Conservation (phyloP, 2,113 vertebrate genomes). For the Tricholaema leucomelas region DNA sequence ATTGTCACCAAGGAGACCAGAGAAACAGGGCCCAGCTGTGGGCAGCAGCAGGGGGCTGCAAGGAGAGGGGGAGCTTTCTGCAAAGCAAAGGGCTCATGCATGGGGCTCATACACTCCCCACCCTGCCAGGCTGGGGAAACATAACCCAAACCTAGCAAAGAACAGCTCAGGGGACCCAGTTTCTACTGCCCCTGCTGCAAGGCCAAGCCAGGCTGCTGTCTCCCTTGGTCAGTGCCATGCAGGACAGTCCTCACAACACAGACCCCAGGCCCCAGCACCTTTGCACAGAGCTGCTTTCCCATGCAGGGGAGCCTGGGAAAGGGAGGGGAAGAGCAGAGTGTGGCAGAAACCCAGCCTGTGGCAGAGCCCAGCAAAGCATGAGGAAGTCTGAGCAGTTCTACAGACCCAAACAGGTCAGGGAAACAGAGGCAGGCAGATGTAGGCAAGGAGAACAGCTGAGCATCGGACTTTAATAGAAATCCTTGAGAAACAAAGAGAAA, state of each 20-base stretch:
- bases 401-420: neutral
- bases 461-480: constrained; percentile 41
- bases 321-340: neutral
- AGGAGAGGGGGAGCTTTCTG: neutral
- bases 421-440: neutral
- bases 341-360: neutral
- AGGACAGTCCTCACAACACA: neutral
- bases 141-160: neutral
- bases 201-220: neutral
- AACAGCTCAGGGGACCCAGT: neutral
- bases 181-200: neutral
- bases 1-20: constrained; percentile 59
- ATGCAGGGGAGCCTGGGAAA: neutral
- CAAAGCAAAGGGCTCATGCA: neutral
- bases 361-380: neutral
- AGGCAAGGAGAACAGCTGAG: neutral
- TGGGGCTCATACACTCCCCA: too few relatives aligned
- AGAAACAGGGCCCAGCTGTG: constrained; percentile 7
- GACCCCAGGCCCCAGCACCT: neutral
- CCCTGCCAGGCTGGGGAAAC: too few relatives aligned
- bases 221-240: neutral
- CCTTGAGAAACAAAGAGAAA: neutral
- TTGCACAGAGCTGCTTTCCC: neutral
- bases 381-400: neutral
- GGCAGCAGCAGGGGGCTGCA: neutral